Conservation (phyloP, 2,797 vertebrate genomes). For the Poecilia picta region DNA sequence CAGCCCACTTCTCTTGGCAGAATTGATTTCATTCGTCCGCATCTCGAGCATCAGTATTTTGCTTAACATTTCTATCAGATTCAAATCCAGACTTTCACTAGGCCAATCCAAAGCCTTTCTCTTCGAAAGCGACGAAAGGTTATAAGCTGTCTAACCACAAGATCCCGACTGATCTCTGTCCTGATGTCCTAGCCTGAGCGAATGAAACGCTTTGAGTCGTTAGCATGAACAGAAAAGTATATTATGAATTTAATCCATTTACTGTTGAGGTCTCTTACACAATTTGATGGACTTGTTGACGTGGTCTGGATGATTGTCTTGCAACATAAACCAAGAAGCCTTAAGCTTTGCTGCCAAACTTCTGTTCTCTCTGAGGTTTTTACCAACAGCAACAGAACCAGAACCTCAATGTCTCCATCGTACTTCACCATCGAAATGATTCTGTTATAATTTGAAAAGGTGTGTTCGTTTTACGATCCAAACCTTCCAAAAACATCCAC, state of each 20-base stretch:
- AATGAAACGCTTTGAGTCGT: not conserved
- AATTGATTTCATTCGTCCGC: not conserved
- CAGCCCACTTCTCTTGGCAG: not conserved
- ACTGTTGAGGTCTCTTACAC: not conserved
- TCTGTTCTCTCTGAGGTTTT: not conserved
- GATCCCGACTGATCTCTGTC: not conserved
- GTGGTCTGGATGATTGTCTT: not conserved
- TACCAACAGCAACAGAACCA: not conserved
- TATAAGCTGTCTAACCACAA: not conserved
- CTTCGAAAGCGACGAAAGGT: not conserved
- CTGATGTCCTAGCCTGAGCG: not conserved
- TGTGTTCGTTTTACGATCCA: not conserved
- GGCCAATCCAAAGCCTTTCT: not conserved
- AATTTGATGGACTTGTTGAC: not conserved
- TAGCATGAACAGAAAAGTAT: not conserved
- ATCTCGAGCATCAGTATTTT: not conserved
- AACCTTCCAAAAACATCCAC: not conserved
- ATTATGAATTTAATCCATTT: not conserved
- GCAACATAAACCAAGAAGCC: not conserved
- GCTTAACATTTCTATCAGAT: not conserved
- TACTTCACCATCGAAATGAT: not conserved
- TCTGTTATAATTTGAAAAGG: not conserved
- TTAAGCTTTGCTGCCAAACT: not conserved
- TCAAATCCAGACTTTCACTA: not conserved
- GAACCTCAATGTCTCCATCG: not conserved